phyloP scores from a whole-genome alignment of 2,888 invertebrate species.

The Diaperis boleti region DNA sequence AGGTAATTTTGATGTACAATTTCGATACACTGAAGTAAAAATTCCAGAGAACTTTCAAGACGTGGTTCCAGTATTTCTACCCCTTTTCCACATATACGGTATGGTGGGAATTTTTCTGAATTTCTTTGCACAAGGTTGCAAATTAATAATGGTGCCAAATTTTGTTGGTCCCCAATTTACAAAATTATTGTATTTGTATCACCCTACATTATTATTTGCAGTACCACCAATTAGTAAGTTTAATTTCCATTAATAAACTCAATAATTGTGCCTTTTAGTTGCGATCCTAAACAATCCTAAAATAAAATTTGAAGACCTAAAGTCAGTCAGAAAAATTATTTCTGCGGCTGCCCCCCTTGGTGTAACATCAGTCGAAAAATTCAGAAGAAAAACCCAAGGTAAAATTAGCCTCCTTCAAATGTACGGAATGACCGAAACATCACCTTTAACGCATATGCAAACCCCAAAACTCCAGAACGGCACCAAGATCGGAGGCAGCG shows the following conservation, averaged over 20 bases:
- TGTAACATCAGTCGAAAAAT: conserved; percentile 57
- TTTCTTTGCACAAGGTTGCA: conserved; percentile 64
- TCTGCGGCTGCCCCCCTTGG: conserved; percentile 69
- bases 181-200: conserved; percentile 47
- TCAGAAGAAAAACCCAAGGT: conserved; percentile 52
- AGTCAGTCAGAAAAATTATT: conserved; percentile 64
- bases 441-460: conserved; percentile 69
- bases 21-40: not conserved
- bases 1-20: not conserved
- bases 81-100: conserved; percentile 71
- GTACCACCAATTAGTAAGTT: conserved; percentile 70
- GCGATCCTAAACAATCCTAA: conserved; percentile 56
- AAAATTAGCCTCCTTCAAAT: conserved; percentile 50
- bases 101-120: conserved; percentile 64
- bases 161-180: conserved; percentile 48
- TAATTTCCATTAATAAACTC: too few species aligned
- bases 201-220: conserved; percentile 61
- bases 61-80: conserved; percentile 62
- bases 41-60: conserved; percentile 53
- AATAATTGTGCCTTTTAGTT: conserved; percentile 38
- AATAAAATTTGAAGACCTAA: conserved; percentile 66
- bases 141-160: conserved; percentile 65
- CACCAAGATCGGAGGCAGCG: conserved; percentile 65
- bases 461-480: conserved; percentile 47
- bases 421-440: conserved; percentile 80